Base-by-base conservation (phyloP, 2,797 vertebrate species). In the Scolopax bukidnonensis region DNA sequence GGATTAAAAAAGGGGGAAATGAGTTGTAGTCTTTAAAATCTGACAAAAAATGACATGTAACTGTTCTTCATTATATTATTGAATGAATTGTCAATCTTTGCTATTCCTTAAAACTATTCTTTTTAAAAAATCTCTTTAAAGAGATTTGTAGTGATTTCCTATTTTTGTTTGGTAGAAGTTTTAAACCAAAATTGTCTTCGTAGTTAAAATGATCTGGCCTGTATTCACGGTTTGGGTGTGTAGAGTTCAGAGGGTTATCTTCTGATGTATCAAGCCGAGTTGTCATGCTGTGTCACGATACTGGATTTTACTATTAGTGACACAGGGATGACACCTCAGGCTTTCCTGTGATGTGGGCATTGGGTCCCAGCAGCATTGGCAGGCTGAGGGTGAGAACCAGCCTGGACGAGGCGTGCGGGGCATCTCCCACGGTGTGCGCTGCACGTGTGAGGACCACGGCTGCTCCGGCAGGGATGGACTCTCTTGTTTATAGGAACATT, bases 401-500 rank as follows among this genome's bases (percentile, higher is more conserved):
- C 97, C 28, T 54, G 51, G 11, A 81, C 97, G 97, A 95, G 77
- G 89, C 86, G 54, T 87, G 70, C 61, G 8, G 74, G 92, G 92
- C 96, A 23, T 85, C 87, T 97, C 89, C 74, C 95, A 81, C 84
- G 89, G 94, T 16, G 73, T 79, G 92, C 65, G 25, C 96, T 93
- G 93, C 94, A 48, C 57, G 6, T 84, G 96, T 84, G 96, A 81
- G 91, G 97, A 97, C 78, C 96, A 91, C 96, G 95, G 97, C 95
- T 98, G 96, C 96, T 89, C 92, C 71, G 71, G 92, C 88, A 91
- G 85, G 67, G 87, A 68, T 71, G 97, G 92, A 96, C 95, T 93
- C 9, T 51, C 38, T 95, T 95, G 94, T 97, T 98, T 33, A 98
- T 96, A 95, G 98, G 97, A 98, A 96, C 97, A 92, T 97, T 98